Percentiles rank a stretch among this genome's conserved stretches.
These are phyloP conservation scores for Cladorhizidae sp. DNA, from an alignment of 37 sponge, comb jelly and placozoan species.

Conservation along the genomic window DNA sequence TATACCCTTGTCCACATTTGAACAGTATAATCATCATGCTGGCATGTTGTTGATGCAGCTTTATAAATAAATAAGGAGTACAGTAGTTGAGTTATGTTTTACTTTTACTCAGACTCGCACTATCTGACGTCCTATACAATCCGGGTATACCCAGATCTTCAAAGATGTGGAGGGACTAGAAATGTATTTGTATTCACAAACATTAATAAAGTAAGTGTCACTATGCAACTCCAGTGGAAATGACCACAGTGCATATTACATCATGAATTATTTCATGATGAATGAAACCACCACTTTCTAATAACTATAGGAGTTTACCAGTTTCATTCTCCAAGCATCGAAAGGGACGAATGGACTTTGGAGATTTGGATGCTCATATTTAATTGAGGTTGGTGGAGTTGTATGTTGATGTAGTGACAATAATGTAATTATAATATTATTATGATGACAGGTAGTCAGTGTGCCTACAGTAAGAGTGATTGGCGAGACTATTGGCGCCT, in stretches of 20 bases:
- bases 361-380: constrained; percentile 32
- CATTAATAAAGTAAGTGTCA: constrained; percentile 17
- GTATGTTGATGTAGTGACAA: background rate
- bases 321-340: constrained; percentile 13
- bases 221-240: no score
- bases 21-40: no score
- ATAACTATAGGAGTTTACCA: constrained; percentile 14
- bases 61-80: no score
- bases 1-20: no score
- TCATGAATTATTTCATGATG: background rate
- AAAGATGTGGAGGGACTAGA: constrained; percentile 15
- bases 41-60: no score
- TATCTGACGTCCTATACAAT: constrained; percentile 30
- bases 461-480: background rate
- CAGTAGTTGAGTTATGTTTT: no score
- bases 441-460: background rate
- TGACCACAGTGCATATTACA: no score
- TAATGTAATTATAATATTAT: background rate
- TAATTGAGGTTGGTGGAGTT: constrained; percentile 18
- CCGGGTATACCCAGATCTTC: background rate
- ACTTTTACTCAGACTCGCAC: constrained; percentile 10
- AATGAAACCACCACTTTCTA: background rate
- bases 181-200: constrained; percentile 9
- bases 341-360: constrained; percentile 11
- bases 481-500: background rate